Evolutionary conservation across 2,797 vertebrate species (phyloP), one percentile per base, ranked within the genome.

Genomic region (Limnodromus scolopaceus): DNA sequence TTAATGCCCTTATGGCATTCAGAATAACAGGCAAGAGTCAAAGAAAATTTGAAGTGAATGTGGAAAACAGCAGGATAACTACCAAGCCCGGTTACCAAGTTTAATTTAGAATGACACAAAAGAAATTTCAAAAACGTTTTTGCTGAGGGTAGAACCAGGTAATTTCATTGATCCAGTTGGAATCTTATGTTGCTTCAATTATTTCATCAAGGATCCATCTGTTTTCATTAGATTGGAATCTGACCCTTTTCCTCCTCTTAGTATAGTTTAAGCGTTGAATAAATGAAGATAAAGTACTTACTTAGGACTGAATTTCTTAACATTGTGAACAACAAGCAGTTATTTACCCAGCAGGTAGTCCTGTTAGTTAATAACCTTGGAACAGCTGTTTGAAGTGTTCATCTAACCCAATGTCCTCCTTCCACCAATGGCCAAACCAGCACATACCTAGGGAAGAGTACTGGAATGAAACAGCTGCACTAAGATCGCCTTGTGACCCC

Each of bases 1-100:
- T 97, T 92, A 93, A 81, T 91, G 81, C 8, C 23, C 25, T 93
- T 87, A n/a, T 36, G 14, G 28, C 60, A 90, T 54, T 92, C 63
- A 69, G n/a, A 93, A 85, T 41, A 95, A 14, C 57, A 63, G 38
- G 18, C 16, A 82, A 84, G 24, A 82, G 34, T 89, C n/a, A 38
- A 93, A 93, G 45, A 86, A 86, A 70, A 71, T 3, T 77, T 74
- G 13, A 86, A 65, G 19, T 36, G 24, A 64, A 68, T 74, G 24
- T 85, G 53, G 87, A 84, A 95, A 96, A 6, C 25, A 84, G 16
- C n/a, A 55, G 89, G 14, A 69, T 43, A 74, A 22, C 68, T 84
- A 45, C 46, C 6, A 60, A 91, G 32, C 6, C 13, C 1, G 0
- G n/a, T 53, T 93, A 69, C 36, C 8, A 60, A 74, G 22, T 63